Evolutionary conservation across 2,888 invertebrate species (phyloP), one percentile per base, ranked within the genome.

Genomic region (Platynereis dumerilii): DNA sequence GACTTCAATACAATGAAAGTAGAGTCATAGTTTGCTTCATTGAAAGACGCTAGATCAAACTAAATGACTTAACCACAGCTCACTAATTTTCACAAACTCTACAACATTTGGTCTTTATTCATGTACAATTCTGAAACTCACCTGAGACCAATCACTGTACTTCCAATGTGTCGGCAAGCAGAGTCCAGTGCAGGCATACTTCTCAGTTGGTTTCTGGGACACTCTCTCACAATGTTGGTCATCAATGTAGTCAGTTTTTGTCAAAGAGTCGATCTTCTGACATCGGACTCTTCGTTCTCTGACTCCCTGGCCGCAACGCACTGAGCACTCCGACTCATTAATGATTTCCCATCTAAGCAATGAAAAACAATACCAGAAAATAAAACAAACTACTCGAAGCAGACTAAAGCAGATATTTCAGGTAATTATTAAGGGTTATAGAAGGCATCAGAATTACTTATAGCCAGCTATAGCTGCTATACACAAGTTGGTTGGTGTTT

Each of bases 71-170:
- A n/a, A n/a, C n/a, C n/a, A n/a, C n/a, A n/a, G n/a, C n/a, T n/a
- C n/a, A n/a, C n/a, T n/a, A n/a, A n/a, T n/a, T n/a, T n/a, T n/a
- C n/a, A n/a, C n/a, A n/a, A n/a, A n/a, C n/a, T n/a, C n/a, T n/a
- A n/a, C n/a, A n/a, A n/a, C n/a, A n/a, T n/a, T n/a, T n/a, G n/a
- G n/a, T n/a, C n/a, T n/a, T n/a, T n/a, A n/a, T n/a, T n/a, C n/a
- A n/a, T n/a, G n/a, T n/a, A n/a, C n/a, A n/a, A n/a, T n/a, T n/a
- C n/a, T n/a, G n/a, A 34, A 12, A 34, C 34, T n/a, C 55, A 91
- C 91, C 84, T 87, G 77, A 39, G 88, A 87, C 92, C 92, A 92
- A n/a, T 88, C 87, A 1, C 88, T 87, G 76, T 90, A 91, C 28
- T 86, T 85, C 92, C 92, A 93, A 65, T 87, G 85, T 0, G 88